phyloP scores from a whole-genome alignment of 2,888 invertebrate species.

The Ophonus ardosiacus region DNA sequence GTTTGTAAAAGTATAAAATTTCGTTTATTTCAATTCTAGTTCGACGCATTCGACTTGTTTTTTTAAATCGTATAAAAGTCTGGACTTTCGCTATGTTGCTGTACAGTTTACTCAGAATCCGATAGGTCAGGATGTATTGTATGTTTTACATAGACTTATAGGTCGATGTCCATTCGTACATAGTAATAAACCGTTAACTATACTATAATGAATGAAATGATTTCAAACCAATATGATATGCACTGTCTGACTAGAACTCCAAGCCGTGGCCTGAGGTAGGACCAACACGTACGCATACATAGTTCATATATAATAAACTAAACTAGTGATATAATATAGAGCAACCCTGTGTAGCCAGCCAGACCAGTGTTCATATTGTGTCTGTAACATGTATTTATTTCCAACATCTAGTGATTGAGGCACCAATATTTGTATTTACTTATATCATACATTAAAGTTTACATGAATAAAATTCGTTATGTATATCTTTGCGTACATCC shows the following conservation, averaged over 20 bases:
- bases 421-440: constrained; percentile 75
- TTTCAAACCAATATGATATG: constrained; percentile 58
- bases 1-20: constrained; percentile 26
- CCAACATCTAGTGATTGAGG: constrained; percentile 73
- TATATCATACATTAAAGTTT: constrained; percentile 68
- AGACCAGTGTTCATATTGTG: constrained; percentile 64
- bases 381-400: constrained; percentile 67
- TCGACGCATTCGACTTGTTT: constrained; percentile 46
- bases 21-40: constrained; percentile 13
- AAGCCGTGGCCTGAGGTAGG: constrained; percentile 64
- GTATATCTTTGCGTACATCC: constrained; percentile 54
- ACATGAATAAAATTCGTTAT: constrained; percentile 64
- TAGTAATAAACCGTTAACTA: constrained; percentile 55
- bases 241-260: constrained; percentile 62
- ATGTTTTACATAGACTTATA: constrained; percentile 62
- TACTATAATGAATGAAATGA: constrained; percentile 53
- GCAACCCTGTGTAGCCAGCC: constrained; percentile 64
- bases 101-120: constrained; percentile 57
- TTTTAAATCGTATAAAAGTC: constrained; percentile 47
- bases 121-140: constrained; percentile 56
- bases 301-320: constrained; percentile 58
- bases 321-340: constrained; percentile 62
- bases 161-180: constrained; percentile 62
- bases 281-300: constrained; percentile 64
- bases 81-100: constrained; percentile 56